Conservation (phyloP, 2,113 vertebrate species). For the Melanerpes aurifrons region DNA sequence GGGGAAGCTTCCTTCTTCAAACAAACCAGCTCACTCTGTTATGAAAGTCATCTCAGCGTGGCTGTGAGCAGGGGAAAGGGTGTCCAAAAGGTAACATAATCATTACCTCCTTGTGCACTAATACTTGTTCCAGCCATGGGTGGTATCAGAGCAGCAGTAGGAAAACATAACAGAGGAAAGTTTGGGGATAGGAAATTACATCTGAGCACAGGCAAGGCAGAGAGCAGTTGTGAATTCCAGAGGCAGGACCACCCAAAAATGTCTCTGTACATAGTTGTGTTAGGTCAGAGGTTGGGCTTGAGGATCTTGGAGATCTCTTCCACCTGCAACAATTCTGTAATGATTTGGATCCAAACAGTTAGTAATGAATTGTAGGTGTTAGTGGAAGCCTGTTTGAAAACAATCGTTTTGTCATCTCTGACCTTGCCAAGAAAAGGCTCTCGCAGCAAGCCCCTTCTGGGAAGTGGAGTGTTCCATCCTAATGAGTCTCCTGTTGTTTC, state of each 20-base stretch:
- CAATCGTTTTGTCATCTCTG: not conserved
- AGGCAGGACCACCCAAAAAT: not conserved
- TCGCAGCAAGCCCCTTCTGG: not conserved
- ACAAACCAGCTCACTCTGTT: not conserved
- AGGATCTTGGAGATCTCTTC: too few species aligned
- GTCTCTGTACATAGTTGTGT: not conserved
- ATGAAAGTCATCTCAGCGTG: rapidly evolving
- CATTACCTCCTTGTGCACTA: not conserved
- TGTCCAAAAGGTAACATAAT: not conserved
- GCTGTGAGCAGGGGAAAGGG: not conserved
- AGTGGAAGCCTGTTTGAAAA: not conserved
- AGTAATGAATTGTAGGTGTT: not conserved
- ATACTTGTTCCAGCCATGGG: not conserved
- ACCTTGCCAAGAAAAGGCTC: not conserved
- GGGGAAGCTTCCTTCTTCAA: not conserved
- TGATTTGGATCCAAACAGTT: not conserved
- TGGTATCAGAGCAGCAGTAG: not conserved
- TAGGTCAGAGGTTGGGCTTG: too few species aligned
- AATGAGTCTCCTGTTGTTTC: not conserved
- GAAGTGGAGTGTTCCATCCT: not conserved
- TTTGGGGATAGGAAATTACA: not conserved
- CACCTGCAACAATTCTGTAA: too few species aligned
- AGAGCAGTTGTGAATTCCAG: not conserved
- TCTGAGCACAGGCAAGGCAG: not conserved
- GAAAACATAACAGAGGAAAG: not conserved